Evolutionary conservation across 1,140 invertebrate species (phyloP).

Genomic region (Drusus annulatus): DNA sequence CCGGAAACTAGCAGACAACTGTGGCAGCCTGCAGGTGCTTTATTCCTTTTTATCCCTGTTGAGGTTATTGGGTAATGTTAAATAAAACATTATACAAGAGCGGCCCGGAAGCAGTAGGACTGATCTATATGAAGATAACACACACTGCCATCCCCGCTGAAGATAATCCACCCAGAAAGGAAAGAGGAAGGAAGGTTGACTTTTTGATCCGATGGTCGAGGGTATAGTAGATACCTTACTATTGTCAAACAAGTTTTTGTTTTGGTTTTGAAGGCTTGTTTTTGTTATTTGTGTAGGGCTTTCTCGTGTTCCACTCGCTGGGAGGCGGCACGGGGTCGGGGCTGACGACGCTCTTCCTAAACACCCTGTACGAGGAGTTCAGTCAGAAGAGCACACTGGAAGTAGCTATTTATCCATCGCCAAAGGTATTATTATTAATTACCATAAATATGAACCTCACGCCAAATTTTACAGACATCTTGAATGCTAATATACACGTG

Average conservation of each 20-base stretch:
- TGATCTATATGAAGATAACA: too few species aligned
- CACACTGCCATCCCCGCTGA: too few species aligned
- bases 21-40: slow-evolving; percentile 80
- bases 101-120: too few species aligned
- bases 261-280: not conserved
- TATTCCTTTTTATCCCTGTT: not conserved
- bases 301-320: slow-evolving; percentile 92
- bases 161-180: too few species aligned
- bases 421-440: slow-evolving; percentile 60
- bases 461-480: too few species aligned
- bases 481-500: too few species aligned
- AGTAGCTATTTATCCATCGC: slow-evolving; percentile 92
- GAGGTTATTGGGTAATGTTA: too few species aligned
- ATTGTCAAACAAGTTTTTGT: not conserved
- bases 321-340: slow-evolving; percentile 92
- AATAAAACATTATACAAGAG: too few species aligned
- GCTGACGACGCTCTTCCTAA: slow-evolving; percentile 90
- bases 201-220: too few species aligned
- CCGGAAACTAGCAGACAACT: slow-evolving; percentile 84
- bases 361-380: slow-evolving; percentile 89
- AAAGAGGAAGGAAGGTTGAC: too few species aligned
- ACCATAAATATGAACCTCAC: too few species aligned
- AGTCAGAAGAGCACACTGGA: slow-evolving; percentile 92
- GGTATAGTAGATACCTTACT: too few species aligned
- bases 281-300: slow-evolving; percentile 78